Evolutionary conservation across 2,888 invertebrate species (phyloP).

Genomic region (Dicyrtoma fusca): DNA sequence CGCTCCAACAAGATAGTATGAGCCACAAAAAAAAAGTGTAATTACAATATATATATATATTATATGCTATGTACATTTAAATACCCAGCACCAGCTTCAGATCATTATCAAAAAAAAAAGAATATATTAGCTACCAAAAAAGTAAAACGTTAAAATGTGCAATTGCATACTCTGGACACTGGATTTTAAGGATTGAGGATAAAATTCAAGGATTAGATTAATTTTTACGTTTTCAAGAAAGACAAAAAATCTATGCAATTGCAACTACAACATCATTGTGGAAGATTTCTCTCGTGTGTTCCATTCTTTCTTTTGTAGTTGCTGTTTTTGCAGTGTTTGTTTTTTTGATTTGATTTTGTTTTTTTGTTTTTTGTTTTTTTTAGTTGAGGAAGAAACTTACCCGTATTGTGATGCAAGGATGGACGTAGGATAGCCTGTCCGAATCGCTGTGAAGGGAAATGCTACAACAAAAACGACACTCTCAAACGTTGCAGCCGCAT

Average conservation of each 20-base stretch:
- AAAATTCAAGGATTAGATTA: no score
- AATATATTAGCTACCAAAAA: background rate
- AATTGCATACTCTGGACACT: background rate
- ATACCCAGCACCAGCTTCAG: background rate
- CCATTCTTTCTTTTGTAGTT: background rate
- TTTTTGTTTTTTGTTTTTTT: constrained; percentile 21
- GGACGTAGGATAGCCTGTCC: constrained; percentile 76
- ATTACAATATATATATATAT: no score
- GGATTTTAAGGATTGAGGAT: background rate
- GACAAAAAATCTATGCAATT: background rate
- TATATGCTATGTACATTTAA: no score
- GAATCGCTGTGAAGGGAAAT: constrained; percentile 69
- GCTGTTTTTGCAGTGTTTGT: background rate
- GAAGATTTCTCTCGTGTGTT: constrained; percentile 15
- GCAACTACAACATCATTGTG: no score
- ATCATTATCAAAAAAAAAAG: background rate
- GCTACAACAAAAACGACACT: constrained; percentile 64
- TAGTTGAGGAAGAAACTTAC: constrained; percentile 68
- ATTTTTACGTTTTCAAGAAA: no score
- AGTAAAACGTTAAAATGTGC: background rate
- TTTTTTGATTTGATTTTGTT: background rate
- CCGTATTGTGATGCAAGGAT: constrained; percentile 77
- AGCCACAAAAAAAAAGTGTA: background rate
- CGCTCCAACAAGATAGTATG: background rate
- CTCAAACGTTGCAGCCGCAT: constrained; percentile 35